Evolutionary conservation across 2,888 invertebrate species (phyloP).

Genomic region (Lasioglossum malachurum): DNA sequence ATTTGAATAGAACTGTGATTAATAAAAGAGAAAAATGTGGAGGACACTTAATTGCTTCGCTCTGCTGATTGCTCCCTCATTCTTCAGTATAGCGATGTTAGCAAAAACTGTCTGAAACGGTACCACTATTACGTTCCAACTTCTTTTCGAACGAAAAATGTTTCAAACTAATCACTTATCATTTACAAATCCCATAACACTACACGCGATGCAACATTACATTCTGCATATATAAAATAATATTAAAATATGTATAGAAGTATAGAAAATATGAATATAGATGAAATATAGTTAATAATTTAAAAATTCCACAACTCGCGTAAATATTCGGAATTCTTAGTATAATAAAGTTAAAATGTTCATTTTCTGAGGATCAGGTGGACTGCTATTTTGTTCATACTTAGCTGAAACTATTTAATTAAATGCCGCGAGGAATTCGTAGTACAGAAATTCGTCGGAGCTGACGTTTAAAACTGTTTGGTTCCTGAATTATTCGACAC

Average conservation of each 20-base stretch:
- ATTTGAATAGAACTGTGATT: constrained; percentile 3
- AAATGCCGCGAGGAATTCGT: background rate
- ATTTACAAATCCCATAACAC: too few species aligned
- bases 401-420: background rate
- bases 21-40: background rate
- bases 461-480: background rate
- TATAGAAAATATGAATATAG: background rate
- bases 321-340: background rate
- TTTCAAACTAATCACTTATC: background rate
- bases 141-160: background rate
- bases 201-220: background rate
- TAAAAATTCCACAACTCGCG: background rate
- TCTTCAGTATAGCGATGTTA: background rate
- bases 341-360: background rate
- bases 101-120: background rate
- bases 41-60: constrained; percentile 2
- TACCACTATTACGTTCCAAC: background rate
- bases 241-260: background rate
- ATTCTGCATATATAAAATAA: background rate
- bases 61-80: background rate
- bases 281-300: too few species aligned
- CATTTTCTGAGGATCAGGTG: background rate
- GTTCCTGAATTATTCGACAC: background rate
- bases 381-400: background rate
- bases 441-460: background rate